These are phyloP conservation scores for Hyperoplus immaculatus DNA, from an alignment of 2,797 vertebrate genomes.

Conservation along the genomic window DNA sequence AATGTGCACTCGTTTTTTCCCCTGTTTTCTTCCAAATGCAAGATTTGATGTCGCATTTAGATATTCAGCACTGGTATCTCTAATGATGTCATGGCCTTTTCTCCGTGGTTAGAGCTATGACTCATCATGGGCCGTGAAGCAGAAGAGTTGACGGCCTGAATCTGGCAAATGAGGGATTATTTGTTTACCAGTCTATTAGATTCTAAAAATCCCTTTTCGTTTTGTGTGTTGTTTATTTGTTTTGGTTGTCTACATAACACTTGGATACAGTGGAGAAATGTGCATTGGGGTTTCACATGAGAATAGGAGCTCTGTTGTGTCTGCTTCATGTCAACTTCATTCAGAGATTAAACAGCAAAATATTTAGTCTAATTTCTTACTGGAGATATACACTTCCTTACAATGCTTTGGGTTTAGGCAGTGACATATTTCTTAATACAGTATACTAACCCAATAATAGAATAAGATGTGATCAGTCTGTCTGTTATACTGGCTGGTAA, in stretches of 20 bases:
- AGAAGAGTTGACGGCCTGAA: background rate
- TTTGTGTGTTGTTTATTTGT: conserved; percentile 2
- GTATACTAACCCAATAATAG: background rate
- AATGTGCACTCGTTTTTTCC: background rate
- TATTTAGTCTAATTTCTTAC: background rate
- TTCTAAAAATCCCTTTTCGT: background rate
- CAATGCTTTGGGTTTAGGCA: background rate
- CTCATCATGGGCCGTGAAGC: background rate
- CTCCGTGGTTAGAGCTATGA: background rate
- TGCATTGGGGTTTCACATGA: background rate
- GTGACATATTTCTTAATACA: background rate
- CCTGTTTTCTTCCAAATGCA: background rate
- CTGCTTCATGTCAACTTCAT: background rate
- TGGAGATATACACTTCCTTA: background rate
- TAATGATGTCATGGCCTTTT: background rate
- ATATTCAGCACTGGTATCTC: conserved; percentile 6
- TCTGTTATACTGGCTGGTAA: conserved; percentile 5
- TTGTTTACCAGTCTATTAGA: background rate
- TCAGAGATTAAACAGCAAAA: background rate
- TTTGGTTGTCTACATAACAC: conserved; percentile 6
- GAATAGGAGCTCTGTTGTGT: background rate
- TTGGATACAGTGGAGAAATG: background rate
- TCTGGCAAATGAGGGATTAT: background rate
- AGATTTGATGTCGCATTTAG: background rate
- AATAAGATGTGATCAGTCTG: conserved; percentile 2